Percentiles rank a stretch among this genome's conserved stretches.
phyloP scores from a whole-genome alignment of 2,797 vertebrate genomes.

The Parambassis ranga region DNA sequence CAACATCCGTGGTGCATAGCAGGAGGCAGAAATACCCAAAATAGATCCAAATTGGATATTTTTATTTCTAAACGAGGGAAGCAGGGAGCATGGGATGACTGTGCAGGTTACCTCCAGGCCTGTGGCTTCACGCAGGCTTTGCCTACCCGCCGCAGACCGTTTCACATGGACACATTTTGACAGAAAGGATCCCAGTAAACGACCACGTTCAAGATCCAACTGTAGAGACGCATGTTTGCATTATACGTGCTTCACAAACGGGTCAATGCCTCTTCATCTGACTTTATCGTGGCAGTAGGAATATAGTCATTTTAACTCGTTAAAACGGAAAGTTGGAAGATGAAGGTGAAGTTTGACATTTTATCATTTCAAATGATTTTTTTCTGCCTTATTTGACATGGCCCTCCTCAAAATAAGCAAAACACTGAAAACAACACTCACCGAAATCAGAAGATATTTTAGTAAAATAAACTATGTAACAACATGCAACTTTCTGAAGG shows the following conservation, averaged over 20 bases:
- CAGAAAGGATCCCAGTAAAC: neutral
- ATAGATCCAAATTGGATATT: neutral
- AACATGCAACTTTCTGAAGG: neutral
- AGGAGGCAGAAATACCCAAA: neutral
- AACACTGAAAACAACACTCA: neutral
- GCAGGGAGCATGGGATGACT: neutral
- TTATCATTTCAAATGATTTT: too few species aligned
- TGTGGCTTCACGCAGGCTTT: constrained; percentile 9
- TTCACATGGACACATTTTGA: neutral
- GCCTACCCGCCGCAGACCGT: neutral
- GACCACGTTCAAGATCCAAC: neutral
- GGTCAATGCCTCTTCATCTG: neutral
- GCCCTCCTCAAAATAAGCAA: neutral
- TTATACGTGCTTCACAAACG: neutral
- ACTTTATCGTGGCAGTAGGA: neutral
- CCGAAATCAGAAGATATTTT: neutral
- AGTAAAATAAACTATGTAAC: neutral
- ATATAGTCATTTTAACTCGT: too few species aligned
- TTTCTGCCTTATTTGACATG: neutral
- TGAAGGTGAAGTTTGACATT: too few species aligned
- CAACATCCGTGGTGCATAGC: neutral
- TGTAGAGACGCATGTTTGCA: neutral
- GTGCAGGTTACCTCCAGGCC: constrained; percentile 3
- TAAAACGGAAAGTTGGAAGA: too few species aligned
- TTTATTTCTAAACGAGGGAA: neutral